A percentile compares a stretch with the other conserved stretches of the same genome.
Conservation (phyloP, 92 coral and sea anemone species). For the Virgularia gustaviana region DNA sequence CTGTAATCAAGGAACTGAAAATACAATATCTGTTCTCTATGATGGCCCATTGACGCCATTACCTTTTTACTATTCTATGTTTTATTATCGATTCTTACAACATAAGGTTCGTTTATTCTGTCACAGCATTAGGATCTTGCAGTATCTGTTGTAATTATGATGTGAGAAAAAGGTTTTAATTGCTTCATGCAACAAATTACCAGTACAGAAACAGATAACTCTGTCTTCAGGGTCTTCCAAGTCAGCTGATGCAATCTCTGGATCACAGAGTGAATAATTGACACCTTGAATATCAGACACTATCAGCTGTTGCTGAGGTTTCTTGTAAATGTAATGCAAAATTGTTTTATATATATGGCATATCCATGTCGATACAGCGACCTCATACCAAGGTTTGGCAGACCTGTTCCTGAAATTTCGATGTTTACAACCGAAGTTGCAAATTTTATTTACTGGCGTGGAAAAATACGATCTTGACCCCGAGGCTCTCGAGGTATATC, state of each 20-base stretch:
- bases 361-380: too few relatives aligned
- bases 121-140: conserved; percentile 26
- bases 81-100: too few relatives aligned
- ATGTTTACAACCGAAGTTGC: too few relatives aligned
- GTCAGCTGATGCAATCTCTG: conserved; percentile 32
- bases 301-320: conserved; percentile 37
- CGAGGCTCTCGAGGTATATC: too few relatives aligned
- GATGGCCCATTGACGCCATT: too few relatives aligned
- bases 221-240: conserved; percentile 36
- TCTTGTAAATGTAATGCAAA: conserved; percentile 21
- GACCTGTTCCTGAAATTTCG: too few relatives aligned
- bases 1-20: too few relatives aligned
- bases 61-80: too few relatives aligned
- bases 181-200: conserved; percentile 31
- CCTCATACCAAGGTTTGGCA: too few relatives aligned
- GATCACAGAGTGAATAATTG: conserved; percentile 40
- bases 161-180: conserved; percentile 19
- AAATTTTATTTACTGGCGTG: too few relatives aligned
- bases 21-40: too few relatives aligned
- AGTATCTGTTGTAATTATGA: conserved; percentile 29
- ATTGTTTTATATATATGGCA: conserved; percentile 53
- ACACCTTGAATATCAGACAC: conserved; percentile 46
- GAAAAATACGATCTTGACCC: too few relatives aligned
- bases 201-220: conserved; percentile 42
- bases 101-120: not conserved